Percentiles rank a stretch among this genome's conserved stretches.
These are phyloP conservation scores for Palythoa heliodiscus DNA, from an alignment of 92 coral and sea anemone genomes.

Conservation along the genomic window DNA sequence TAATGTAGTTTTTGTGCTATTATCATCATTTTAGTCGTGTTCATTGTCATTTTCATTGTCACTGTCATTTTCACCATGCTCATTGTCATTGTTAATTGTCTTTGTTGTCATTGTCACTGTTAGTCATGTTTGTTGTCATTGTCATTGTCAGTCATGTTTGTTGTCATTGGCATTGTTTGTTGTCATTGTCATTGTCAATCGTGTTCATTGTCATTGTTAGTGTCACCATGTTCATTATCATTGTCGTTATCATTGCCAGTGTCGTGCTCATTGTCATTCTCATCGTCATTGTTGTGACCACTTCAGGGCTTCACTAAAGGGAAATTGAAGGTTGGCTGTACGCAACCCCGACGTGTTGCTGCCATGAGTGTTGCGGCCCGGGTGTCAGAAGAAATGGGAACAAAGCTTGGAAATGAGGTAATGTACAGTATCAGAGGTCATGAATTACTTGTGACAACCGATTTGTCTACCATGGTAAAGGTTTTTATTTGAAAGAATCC, in stretches of 20 bases:
- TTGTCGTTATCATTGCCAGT: neutral
- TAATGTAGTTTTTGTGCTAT: neutral
- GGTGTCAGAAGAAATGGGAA: constrained; percentile 99
- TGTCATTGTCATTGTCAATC: too few relatives aligned
- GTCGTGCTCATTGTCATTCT: neutral
- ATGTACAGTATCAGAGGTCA: neutral
- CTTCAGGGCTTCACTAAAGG: constrained; percentile 85
- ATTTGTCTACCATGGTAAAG: too few relatives aligned
- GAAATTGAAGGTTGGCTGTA: constrained; percentile 94
- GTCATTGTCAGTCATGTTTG: too few relatives aligned
- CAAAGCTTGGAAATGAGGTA: constrained; percentile 98
- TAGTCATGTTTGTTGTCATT: too few relatives aligned
- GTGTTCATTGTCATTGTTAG: too few relatives aligned
- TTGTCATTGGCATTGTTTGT: too few relatives aligned
- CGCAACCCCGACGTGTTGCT: constrained; percentile 98
- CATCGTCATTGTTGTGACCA: neutral
- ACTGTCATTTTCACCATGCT: neutral
- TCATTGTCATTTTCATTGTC: neutral
- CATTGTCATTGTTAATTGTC: neutral
- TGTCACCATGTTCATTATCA: neutral
- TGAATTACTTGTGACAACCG: too few relatives aligned
- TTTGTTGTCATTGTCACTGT: too few relatives aligned
- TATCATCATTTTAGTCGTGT: neutral
- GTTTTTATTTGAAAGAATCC: too few relatives aligned
- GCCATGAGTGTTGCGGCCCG: constrained; percentile 99